Evolutionary conservation across 2,797 vertebrate species (phyloP).

Genomic region (Euthynnus affinis): DNA sequence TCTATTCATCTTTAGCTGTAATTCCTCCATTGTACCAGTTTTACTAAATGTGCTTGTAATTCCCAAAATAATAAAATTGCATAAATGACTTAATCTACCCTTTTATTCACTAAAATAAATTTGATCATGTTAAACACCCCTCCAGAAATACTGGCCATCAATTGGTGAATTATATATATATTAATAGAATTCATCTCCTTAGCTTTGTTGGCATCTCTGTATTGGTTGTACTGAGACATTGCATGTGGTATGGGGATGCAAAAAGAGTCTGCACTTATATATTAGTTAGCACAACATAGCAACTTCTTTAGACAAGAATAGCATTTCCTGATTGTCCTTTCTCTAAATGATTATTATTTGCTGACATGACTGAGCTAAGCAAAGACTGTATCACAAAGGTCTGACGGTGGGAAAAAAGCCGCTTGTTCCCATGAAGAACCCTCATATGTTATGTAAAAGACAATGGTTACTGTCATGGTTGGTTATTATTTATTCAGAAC

Average conservation of each 20-base stretch:
- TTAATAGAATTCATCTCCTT: background rate
- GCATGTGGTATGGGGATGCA: background rate
- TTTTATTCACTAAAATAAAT: background rate
- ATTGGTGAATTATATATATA: background rate
- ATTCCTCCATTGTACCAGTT: background rate
- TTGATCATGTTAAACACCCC: background rate
- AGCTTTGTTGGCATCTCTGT: background rate
- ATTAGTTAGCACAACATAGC: background rate
- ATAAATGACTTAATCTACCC: background rate
- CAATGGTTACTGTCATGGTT: background rate
- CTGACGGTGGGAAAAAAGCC: background rate
- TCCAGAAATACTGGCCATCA: background rate
- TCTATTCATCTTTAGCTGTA: background rate
- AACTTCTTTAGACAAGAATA: background rate
- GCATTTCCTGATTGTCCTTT: background rate
- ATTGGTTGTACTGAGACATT: background rate
- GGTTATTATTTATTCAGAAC: background rate
- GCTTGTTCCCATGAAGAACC: background rate
- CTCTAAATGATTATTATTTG: background rate
- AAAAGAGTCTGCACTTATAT: background rate
- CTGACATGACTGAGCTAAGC: background rate
- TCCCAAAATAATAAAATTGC: background rate
- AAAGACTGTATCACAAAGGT: background rate
- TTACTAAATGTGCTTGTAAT: background rate
- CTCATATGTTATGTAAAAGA: background rate